Percentiles rank a stretch among this genome's conserved stretches.
Evolutionary conservation across 2,888 invertebrate species (phyloP).

Genomic region (Acronicta alni): DNA sequence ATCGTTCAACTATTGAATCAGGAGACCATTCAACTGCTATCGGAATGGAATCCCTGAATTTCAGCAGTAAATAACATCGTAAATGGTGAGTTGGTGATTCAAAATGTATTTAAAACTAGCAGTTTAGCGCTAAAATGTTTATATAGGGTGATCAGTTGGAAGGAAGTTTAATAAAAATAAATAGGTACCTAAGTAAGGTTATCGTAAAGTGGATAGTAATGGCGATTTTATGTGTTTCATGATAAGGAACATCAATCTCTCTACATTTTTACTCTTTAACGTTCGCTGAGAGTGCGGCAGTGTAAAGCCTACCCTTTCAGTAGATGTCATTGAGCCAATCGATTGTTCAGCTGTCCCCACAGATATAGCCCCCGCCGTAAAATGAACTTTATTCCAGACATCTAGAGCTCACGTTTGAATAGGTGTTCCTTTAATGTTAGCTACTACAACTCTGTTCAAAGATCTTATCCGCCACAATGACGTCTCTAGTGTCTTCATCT

Average conservation of each 20-base stretch:
- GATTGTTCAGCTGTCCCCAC: slow-evolving; percentile 13
- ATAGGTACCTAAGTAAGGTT: too few species aligned
- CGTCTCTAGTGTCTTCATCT: slow-evolving; percentile 3
- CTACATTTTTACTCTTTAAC: not conserved
- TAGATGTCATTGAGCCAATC: slow-evolving; percentile 27
- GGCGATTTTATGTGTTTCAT: not conserved
- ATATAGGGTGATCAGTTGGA: too few species aligned
- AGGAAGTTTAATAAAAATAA: not conserved
- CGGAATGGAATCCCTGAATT: not conserved
- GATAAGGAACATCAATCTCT: not conserved
- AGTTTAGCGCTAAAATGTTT: not conserved
- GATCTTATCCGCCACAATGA: slow-evolving; percentile 1
- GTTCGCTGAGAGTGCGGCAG: slow-evolving; percentile 11
- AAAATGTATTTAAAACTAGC: not conserved
- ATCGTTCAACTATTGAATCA: too few species aligned
- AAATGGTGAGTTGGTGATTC: not conserved
- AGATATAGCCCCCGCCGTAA: slow-evolving; percentile 1
- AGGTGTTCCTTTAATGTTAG: not conserved
- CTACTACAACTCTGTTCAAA: not conserved
- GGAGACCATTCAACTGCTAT: slow-evolving; percentile 13
- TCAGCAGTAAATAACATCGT: not conserved
- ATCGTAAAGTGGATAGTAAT: too few species aligned
- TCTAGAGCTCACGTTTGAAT: not conserved
- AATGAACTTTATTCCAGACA: slow-evolving; percentile 1
- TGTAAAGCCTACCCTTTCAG: slow-evolving; percentile 30